phyloP scores from a whole-genome alignment of 2,113 vertebrate genomes.

The Melanocharis versteri region DNA sequence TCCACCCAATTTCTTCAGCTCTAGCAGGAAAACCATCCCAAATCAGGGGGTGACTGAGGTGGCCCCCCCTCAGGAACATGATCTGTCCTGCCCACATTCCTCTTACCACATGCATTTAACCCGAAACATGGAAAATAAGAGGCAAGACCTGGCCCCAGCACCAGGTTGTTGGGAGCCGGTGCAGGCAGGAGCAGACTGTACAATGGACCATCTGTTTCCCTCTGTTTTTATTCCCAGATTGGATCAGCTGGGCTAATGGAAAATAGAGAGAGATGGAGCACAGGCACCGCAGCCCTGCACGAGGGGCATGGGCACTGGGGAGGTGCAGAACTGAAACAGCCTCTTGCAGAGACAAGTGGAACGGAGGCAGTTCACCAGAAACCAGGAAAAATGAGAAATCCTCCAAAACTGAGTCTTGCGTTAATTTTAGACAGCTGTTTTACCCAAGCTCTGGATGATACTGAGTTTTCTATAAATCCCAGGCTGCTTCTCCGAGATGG shows the following conservation, averaged over 20 bases:
- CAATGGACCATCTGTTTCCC: conserved; percentile 62
- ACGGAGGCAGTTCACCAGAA: not conserved
- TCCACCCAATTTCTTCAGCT: not conserved
- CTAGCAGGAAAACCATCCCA: not conserved
- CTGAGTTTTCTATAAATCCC: not conserved
- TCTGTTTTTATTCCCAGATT: conserved; percentile 61
- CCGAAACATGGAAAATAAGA: conserved; percentile 19
- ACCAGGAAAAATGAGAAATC: not conserved
- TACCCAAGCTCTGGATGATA: not conserved
- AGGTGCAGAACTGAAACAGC: not conserved
- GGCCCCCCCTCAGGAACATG: not conserved
- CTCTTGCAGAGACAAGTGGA: not conserved
- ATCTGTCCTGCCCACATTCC: not conserved
- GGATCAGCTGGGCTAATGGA: conserved; percentile 16
- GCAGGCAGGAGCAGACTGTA: not conserved
- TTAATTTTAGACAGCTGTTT: not conserved
- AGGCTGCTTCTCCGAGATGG: not conserved
- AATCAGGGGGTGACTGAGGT: fast-evolving
- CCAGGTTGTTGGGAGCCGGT: not conserved
- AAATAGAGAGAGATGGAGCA: not conserved
- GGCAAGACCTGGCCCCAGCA: not conserved
- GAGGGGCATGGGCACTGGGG: not conserved
- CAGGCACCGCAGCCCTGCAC: not conserved
- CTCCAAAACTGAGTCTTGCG: not conserved
- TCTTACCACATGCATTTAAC: not conserved